Evolutionary conservation across 2,797 vertebrate genomes (phyloP).

Genomic region (Acipenser transmontanus): DNA sequence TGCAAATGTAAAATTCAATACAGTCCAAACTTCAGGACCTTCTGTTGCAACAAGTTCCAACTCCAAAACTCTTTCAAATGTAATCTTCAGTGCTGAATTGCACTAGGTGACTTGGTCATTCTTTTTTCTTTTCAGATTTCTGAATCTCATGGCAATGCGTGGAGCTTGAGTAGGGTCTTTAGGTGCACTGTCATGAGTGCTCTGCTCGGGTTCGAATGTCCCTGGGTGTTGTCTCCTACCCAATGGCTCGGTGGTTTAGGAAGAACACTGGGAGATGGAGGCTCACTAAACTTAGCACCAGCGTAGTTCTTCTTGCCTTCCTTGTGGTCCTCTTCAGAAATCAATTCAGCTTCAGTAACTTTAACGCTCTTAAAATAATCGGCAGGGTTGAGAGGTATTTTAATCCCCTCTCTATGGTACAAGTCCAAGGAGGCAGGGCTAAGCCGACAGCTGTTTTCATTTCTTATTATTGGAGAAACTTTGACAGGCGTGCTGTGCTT

Average conservation of each 20-base stretch:
- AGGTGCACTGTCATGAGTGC: constrained; percentile 85
- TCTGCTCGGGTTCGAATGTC: constrained; percentile 60
- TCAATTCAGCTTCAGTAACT: constrained; percentile 37
- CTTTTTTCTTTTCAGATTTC: not conserved
- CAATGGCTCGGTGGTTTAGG: constrained; percentile 92
- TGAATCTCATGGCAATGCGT: constrained; percentile 39
- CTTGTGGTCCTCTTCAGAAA: constrained; percentile 61
- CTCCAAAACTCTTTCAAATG: constrained; percentile 9
- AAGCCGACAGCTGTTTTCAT: constrained; percentile 55
- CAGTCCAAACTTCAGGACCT: constrained; percentile 45
- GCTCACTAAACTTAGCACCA: constrained; percentile 89
- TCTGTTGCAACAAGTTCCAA: constrained; percentile 54
- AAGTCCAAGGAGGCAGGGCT: constrained; percentile 42
- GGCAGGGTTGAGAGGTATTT: constrained; percentile 61
- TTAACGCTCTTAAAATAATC: constrained; percentile 54
- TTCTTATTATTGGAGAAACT: constrained; percentile 52
- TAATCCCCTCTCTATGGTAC: constrained; percentile 50
- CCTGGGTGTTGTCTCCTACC: constrained; percentile 65
- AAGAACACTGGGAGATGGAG: constrained; percentile 86
- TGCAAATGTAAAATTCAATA: constrained; percentile 37
- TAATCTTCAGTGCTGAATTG: constrained; percentile 10
- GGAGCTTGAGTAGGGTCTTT: constrained; percentile 87
- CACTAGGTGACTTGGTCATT: not conserved
- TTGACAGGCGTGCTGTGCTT: constrained; percentile 44
- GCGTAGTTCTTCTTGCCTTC: constrained; percentile 77